These are phyloP conservation scores for Tuta absoluta DNA, from an alignment of 2,888 invertebrate genomes.

Conservation along the genomic window DNA sequence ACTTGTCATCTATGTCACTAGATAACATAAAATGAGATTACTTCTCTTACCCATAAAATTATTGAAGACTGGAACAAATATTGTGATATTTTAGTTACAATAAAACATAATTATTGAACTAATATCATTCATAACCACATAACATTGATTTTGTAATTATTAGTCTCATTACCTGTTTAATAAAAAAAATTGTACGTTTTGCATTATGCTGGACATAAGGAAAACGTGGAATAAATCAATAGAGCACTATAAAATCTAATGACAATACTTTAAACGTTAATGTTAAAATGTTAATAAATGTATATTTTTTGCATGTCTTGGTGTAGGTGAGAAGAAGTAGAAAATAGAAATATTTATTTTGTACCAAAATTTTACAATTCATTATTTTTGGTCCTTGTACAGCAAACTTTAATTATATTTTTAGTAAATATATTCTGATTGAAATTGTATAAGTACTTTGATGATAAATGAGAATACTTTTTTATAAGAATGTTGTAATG, in stretches of 20 bases:
- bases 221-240: slow-evolving; percentile 40
- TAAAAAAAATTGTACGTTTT: slow-evolving; percentile 41
- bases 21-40: slow-evolving; percentile 35
- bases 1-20: slow-evolving; percentile 47
- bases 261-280: slow-evolving; percentile 2
- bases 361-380: slow-evolving; percentile 37
- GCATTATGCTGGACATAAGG: slow-evolving; percentile 68
- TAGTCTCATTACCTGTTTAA: neutral
- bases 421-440: slow-evolving; percentile 23
- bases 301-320: slow-evolving; percentile 45
- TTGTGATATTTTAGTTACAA: slow-evolving; percentile 56
- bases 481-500: neutral
- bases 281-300: slow-evolving; percentile 24
- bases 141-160: neutral
- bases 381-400: slow-evolving; percentile 43
- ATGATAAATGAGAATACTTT: neutral
- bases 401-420: slow-evolving; percentile 24
- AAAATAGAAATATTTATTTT: slow-evolving; percentile 51
- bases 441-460: neutral
- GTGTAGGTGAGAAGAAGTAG: slow-evolving; percentile 33
- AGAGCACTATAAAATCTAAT: slow-evolving; percentile 1
- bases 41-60: slow-evolving; percentile 42
- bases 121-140: no score
- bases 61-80: slow-evolving; percentile 60
- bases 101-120: slow-evolving; percentile 11